These are phyloP conservation scores for Pemphredon lugubris DNA, from an alignment of 2,888 invertebrate genomes.

Conservation along the genomic window DNA sequence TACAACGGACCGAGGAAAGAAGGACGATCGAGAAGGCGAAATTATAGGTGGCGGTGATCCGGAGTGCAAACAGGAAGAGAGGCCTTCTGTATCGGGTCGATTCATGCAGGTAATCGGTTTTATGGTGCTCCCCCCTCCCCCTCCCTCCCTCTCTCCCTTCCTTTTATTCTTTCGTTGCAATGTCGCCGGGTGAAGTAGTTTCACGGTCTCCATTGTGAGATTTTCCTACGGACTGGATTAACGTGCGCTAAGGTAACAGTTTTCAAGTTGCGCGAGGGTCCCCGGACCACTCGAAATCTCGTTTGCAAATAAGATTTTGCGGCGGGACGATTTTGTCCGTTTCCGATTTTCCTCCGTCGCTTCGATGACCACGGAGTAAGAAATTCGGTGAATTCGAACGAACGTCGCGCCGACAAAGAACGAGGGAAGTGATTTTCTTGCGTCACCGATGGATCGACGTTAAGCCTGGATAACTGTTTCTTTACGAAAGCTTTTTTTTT, in stretches of 20 bases:
- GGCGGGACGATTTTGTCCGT: conserved; percentile 10
- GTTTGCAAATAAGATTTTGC: conserved; percentile 78
- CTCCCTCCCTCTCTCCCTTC: conserved; percentile 31
- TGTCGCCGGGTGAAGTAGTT: conserved; percentile 73
- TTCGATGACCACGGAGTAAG: no score
- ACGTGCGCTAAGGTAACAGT: conserved; percentile 60
- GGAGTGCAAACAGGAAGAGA: conserved; percentile 76
- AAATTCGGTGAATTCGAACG: no score
- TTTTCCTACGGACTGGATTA: conserved; percentile 54
- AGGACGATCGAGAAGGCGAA: conserved; percentile 60
- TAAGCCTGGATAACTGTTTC: no score
- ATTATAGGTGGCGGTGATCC: conserved; percentile 80
- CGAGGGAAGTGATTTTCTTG: no score
- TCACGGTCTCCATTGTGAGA: conserved; percentile 29
- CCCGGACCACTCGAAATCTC: conserved; percentile 49
- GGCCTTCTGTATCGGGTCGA: conserved; percentile 67
- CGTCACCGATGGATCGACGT: no score
- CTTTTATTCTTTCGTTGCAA: conserved; percentile 31
- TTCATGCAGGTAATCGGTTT: conserved; percentile 69
- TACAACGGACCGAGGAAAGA: conserved; percentile 35
- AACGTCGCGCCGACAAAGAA: no score
- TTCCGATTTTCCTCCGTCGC: neutral
- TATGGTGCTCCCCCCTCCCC: conserved; percentile 38
- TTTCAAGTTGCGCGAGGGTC: conserved; percentile 28
- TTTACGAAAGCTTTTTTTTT: no score